These are phyloP conservation scores for Nomada ruficornis DNA, from an alignment of 2,888 invertebrate species.

Conservation along the genomic window DNA sequence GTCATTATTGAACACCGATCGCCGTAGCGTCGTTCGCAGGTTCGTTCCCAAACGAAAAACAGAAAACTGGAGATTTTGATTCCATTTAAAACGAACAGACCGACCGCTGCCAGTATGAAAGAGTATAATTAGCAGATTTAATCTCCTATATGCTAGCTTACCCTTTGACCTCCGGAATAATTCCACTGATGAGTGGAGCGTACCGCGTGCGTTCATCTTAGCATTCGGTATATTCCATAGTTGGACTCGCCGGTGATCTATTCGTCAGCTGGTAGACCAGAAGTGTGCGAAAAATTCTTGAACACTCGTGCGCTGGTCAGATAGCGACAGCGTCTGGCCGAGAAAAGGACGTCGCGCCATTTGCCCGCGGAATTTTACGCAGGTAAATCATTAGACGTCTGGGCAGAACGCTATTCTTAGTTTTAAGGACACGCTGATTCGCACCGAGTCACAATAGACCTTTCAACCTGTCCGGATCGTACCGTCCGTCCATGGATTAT, in stretches of 20 bases:
- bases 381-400: conserved; percentile 10
- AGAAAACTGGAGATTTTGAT: not conserved
- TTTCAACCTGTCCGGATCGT: conserved; percentile 10
- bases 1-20: not conserved
- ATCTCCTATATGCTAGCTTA: conserved; percentile 57
- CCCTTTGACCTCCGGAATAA: conserved; percentile 75
- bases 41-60: not conserved
- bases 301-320: not conserved
- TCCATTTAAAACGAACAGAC: not conserved
- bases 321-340: not conserved
- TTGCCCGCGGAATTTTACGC: conserved; percentile 18
- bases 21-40: not conserved
- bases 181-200: conserved; percentile 69
- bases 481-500: not conserved
- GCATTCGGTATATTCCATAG: conserved; percentile 25
- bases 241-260: not conserved
- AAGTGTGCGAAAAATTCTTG: not conserved
- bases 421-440: conserved; percentile 33
- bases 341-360: not conserved
- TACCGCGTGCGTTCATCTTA: not conserved
- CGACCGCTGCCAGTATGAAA: conserved; percentile 35
- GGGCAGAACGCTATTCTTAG: conserved; percentile 36
- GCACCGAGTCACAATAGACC: not conserved
- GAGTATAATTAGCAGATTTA: conserved; percentile 71
- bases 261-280: not conserved